phyloP scores from a whole-genome alignment of 1,140 invertebrate species.

The Zeugodacus cucurbitae region DNA sequence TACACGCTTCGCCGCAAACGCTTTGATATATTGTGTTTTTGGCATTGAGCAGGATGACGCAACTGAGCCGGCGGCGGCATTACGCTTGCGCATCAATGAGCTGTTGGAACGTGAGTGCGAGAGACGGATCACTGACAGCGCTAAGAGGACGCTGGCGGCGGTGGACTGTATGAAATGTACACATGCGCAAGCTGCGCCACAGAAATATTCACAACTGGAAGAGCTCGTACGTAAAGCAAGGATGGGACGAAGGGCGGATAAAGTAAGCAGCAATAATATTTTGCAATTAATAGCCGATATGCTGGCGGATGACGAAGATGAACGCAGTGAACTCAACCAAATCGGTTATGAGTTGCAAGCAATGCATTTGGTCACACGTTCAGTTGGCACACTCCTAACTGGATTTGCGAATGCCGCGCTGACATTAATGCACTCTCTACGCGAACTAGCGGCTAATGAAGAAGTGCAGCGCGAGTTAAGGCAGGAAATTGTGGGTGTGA shows the following conservation, averaged over 20 bases:
- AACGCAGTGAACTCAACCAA: background rate
- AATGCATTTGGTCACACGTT: background rate
- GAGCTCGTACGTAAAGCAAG: background rate
- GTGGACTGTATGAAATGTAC: background rate
- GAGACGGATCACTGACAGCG: too few species aligned
- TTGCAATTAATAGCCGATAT: background rate
- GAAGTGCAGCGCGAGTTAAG: background rate
- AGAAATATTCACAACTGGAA: background rate
- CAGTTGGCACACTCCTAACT: background rate
- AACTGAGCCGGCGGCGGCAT: background rate
- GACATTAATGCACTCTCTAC: background rate
- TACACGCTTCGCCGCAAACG: background rate
- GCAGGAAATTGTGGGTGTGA: background rate
- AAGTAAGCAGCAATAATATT: background rate
- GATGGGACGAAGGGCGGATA: too few species aligned
- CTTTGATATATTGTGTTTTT: background rate
- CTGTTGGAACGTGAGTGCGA: background rate
- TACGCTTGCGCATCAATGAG: background rate
- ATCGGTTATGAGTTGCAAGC: background rate
- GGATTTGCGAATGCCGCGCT: background rate
- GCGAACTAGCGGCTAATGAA: background rate
- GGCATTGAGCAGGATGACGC: background rate
- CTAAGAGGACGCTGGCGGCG: too few species aligned
- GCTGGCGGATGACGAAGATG: background rate
- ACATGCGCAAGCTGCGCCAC: background rate